Evolutionary conservation across 2,797 vertebrate genomes (phyloP).

Genomic region (Nannoperca australis): DNA sequence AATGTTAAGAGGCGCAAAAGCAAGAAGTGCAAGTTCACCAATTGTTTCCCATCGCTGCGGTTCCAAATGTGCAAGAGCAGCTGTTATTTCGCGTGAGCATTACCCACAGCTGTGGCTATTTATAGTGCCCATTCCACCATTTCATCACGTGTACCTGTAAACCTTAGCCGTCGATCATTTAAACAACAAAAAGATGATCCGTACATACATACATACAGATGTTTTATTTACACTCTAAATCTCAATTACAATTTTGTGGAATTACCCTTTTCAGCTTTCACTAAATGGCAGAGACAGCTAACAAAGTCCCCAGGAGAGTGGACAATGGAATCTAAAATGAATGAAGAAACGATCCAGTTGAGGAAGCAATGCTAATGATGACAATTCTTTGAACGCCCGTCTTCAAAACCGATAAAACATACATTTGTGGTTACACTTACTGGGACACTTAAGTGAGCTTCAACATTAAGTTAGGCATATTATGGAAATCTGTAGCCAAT

Average conservation of each 20-base stretch:
- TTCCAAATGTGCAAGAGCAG: neutral
- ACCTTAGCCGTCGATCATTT: neutral
- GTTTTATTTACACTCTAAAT: neutral
- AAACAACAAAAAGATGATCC: neutral
- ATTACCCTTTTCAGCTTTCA: neutral
- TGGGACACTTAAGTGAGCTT: neutral
- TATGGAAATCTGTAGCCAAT: neutral
- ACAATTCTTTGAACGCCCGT: neutral
- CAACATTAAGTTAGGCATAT: neutral
- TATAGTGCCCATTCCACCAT: neutral
- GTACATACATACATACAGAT: neutral
- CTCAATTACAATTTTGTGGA: neutral
- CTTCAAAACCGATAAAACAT: neutral
- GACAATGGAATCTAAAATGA: neutral
- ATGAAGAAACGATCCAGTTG: neutral
- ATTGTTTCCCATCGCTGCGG: neutral
- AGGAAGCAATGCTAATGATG: neutral
- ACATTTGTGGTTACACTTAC: neutral
- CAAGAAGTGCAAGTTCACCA: neutral
- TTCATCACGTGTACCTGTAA: neutral
- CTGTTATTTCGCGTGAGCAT: neutral
- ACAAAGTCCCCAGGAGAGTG: neutral
- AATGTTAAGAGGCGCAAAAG: neutral
- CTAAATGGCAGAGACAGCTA: neutral
- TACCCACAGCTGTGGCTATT: neutral